Evolutionary conservation across 92 coral and sea anemone genomes (phyloP).

Genomic region (Siderastrea radians): DNA sequence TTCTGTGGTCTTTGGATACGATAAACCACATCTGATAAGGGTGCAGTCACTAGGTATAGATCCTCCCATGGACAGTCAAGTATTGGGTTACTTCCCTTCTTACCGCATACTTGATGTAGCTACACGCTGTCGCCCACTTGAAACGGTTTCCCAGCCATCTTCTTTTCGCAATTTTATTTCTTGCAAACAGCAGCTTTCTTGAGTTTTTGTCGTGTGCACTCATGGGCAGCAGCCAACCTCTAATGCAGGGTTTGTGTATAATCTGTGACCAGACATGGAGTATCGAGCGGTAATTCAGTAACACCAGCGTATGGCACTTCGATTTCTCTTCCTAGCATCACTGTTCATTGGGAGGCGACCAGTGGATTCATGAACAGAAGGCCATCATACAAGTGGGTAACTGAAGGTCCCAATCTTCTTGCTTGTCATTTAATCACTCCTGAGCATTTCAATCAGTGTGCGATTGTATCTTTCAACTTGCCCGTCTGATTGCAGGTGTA

Average conservation of each 20-base stretch:
- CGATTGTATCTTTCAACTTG: too few relatives aligned
- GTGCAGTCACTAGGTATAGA: slow-evolving; percentile 33
- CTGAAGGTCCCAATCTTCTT: too few relatives aligned
- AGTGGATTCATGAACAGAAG: too few relatives aligned
- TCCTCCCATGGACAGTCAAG: slow-evolving; percentile 56
- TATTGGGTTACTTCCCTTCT: slow-evolving; percentile 50
- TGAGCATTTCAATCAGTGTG: too few relatives aligned
- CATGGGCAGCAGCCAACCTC: slow-evolving; percentile 50
- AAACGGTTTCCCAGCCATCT: slow-evolving; percentile 39
- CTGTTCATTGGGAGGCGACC: too few relatives aligned
- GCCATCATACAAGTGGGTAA: too few relatives aligned
- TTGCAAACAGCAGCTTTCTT: slow-evolving; percentile 54
- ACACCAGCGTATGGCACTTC: neutral
- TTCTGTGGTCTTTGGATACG: slow-evolving; percentile 42
- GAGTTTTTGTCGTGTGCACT: slow-evolving; percentile 43
- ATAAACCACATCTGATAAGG: slow-evolving; percentile 46
- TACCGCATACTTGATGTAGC: slow-evolving; percentile 49
- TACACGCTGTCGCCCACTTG: slow-evolving; percentile 59
- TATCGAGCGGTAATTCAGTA: neutral
- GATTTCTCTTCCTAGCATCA: neutral
- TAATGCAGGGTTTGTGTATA: slow-evolving; percentile 48
- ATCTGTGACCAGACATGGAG: slow-evolving; percentile 19
- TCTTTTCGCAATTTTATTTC: slow-evolving; percentile 66
- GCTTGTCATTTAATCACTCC: too few relatives aligned
- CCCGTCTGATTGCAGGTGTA: too few relatives aligned